These are phyloP conservation scores for Euwallacea similis DNA, from an alignment of 1,140 invertebrate genomes.

Conservation along the genomic window DNA sequence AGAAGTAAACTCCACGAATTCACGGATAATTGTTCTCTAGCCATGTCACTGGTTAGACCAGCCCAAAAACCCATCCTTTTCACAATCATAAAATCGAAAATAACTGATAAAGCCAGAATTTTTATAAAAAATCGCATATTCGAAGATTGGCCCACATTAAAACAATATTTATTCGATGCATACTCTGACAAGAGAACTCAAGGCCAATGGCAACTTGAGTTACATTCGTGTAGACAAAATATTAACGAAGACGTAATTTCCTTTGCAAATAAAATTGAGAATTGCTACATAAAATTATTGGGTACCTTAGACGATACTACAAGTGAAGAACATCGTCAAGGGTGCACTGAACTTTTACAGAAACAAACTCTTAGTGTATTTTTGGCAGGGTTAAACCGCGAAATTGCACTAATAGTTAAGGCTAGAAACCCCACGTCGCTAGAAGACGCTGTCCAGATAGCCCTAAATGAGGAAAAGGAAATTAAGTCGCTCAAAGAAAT, in stretches of 20 bases:
- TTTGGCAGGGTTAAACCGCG: constrained; percentile 36
- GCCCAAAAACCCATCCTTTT: constrained; percentile 21
- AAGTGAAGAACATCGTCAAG: constrained; percentile 37
- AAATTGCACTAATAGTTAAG: constrained; percentile 35
- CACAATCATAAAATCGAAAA: constrained; percentile 14
- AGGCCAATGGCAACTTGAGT: constrained; percentile 20
- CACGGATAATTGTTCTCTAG: constrained; percentile 15
- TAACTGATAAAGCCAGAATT: constrained; percentile 15
- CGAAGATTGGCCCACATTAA: constrained; percentile 16
- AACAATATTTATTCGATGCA: constrained; percentile 19
- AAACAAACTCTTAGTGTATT: constrained; percentile 43
- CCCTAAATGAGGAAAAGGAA: constrained; percentile 41
- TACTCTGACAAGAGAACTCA: constrained; percentile 24
- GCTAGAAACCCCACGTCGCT: constrained; percentile 23
- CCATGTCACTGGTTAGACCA: constrained; percentile 14
- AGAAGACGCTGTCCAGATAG: constrained; percentile 42
- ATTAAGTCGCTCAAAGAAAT: constrained; percentile 36
- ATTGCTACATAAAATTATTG: constrained; percentile 44
- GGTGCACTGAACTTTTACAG: constrained; percentile 39
- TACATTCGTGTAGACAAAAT: constrained; percentile 31
- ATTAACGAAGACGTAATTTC: constrained; percentile 38
- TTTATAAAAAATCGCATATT: constrained; percentile 19
- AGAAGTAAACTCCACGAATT: constrained; percentile 25
- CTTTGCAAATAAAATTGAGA: constrained; percentile 41
- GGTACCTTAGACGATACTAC: constrained; percentile 38